These are phyloP conservation scores for Drosophila stalkeri DNA, from an alignment of 2,888 invertebrate genomes.

Conservation along the genomic window DNA sequence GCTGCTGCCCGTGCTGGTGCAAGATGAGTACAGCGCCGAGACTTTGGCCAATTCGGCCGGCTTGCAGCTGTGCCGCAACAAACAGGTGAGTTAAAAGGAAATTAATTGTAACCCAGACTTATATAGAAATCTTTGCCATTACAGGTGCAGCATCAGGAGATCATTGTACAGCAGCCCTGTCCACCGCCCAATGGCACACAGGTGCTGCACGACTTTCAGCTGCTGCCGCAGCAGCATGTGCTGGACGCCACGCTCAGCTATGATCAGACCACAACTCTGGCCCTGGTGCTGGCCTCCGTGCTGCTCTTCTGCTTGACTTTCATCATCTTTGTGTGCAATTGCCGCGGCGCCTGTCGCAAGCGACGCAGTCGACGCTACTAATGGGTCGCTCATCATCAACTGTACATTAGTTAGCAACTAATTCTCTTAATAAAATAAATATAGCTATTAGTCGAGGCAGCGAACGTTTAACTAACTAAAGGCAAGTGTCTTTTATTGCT, in stretches of 20 bases:
- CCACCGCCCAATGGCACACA: conserved; percentile 92
- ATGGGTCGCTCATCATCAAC: conserved; percentile 31
- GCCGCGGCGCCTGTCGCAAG: conserved; percentile 82
- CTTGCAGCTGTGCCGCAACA: conserved; percentile 88
- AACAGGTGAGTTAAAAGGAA: conserved; percentile 87
- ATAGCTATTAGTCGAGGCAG: conserved; percentile 65
- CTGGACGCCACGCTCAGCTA: conserved; percentile 86
- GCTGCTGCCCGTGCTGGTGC: conserved; percentile 89
- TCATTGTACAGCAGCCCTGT: conserved; percentile 93
- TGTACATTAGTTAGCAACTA: conserved; percentile 75
- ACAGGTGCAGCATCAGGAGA: conserved; percentile 93
- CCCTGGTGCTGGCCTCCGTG: conserved; percentile 88
- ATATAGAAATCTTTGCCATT: background rate
- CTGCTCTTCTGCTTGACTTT: conserved; percentile 88
- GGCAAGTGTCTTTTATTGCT: conserved; percentile 35
- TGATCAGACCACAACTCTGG: conserved; percentile 87
- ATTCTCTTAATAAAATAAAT: conserved; percentile 67
- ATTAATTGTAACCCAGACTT: background rate
- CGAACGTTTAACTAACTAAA: conserved; percentile 73
- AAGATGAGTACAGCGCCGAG: conserved; percentile 88
- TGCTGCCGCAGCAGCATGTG: conserved; percentile 86
- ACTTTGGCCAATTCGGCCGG: conserved; percentile 87
- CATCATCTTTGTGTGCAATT: conserved; percentile 87
- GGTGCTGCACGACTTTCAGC: conserved; percentile 87
- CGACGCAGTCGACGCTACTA: conserved; percentile 65